Base-by-base conservation (phyloP, 2,888 invertebrate genomes). In the Philopedon plagiatum region DNA sequence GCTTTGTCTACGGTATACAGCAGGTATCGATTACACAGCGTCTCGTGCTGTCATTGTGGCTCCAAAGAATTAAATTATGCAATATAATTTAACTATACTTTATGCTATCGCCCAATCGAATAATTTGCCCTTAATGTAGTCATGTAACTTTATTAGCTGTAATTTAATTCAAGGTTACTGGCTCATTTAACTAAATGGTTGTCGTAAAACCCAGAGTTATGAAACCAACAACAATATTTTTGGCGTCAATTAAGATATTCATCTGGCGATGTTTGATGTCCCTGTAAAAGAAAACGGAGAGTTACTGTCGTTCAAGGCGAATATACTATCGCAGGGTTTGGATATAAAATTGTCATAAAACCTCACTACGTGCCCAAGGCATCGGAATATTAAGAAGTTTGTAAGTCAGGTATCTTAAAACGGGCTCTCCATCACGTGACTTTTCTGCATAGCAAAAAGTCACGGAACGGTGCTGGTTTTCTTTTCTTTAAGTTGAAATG, bases 311-410 rank as follows among this genome's bases (percentile, higher is more conserved):
- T 63, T 63, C 41, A 21, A 46, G 21, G 63, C 63, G 44, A 72
- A 63, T 63, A 58, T 73, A 69, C 63, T 73, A 58, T 57, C 71
- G 71, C 63, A 37, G 44, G 51, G 51, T 29, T 57, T n/a, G 54
- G 73, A 41, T 68, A 68, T 73, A 73, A 73, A 73, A 73, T 64
- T 64, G 73, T 69, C 73, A 73, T 73, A 73, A 73, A 65, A 73
- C 68, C 65, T 51, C 32, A 68, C 51, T 69, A 73, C 73, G 73
- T 73, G 69, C 44, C 44, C 44, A 15, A 44, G 26, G 61, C 61
- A 61, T 15, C 29, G 44, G 61, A 61, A 61, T 61, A 44, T 61
- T 61, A 61, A 61, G 61, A 44, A 58, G 54, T 71, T 71, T 71
- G 61, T 71, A 61, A 71, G 66, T 71, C 61, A 71, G 71, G 66